Percentiles rank a stretch among this genome's conserved stretches.
These are phyloP conservation scores for Eurytoma californica DNA, from an alignment of 2,888 invertebrate species.

Conservation along the genomic window DNA sequence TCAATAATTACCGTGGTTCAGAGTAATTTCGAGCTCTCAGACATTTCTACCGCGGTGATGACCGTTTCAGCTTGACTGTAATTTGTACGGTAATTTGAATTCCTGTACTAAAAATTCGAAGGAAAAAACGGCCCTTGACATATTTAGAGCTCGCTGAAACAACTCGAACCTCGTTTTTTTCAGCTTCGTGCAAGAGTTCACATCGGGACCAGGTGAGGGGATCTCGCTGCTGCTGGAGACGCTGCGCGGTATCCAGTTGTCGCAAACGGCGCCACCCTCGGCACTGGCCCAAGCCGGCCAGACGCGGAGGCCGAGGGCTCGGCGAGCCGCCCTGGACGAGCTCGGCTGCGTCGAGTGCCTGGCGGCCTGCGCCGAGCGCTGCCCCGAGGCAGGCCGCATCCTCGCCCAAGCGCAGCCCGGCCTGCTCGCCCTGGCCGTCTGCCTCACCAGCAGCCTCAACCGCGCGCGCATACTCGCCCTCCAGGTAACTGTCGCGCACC, in stretches of 20 bases:
- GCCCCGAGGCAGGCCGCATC: slow-evolving; percentile 86
- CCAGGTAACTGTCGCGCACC: slow-evolving; percentile 78
- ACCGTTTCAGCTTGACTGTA: too few species aligned
- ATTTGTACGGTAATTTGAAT: too few species aligned
- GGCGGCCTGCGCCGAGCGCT: slow-evolving; percentile 86
- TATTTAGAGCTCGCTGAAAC: neutral
- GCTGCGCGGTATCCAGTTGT: slow-evolving; percentile 88
- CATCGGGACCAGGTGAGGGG: slow-evolving; percentile 91
- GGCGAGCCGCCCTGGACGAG: slow-evolving; percentile 89
- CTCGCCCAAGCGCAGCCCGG: slow-evolving; percentile 88
- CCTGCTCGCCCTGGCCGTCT: slow-evolving; percentile 88
- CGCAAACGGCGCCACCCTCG: slow-evolving; percentile 79
- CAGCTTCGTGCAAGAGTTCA: slow-evolving; percentile 96
- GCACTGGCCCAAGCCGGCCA: slow-evolving; percentile 69
- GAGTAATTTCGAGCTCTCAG: too few species aligned
- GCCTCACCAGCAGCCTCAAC: slow-evolving; percentile 92
- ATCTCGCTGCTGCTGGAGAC: slow-evolving; percentile 89
- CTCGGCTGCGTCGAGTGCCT: slow-evolving; percentile 92
- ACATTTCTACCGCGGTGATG: too few species aligned
- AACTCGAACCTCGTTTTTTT: slow-evolving; percentile 5
- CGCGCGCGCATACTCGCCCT: slow-evolving; percentile 89
- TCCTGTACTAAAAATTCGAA: neutral
- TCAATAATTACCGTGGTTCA: too few species aligned
- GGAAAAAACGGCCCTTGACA: neutral
- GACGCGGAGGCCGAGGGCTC: slow-evolving; percentile 68